Evolutionary conservation across 2,888 invertebrate species (phyloP).

Genomic region (Copidosoma aretas): DNA sequence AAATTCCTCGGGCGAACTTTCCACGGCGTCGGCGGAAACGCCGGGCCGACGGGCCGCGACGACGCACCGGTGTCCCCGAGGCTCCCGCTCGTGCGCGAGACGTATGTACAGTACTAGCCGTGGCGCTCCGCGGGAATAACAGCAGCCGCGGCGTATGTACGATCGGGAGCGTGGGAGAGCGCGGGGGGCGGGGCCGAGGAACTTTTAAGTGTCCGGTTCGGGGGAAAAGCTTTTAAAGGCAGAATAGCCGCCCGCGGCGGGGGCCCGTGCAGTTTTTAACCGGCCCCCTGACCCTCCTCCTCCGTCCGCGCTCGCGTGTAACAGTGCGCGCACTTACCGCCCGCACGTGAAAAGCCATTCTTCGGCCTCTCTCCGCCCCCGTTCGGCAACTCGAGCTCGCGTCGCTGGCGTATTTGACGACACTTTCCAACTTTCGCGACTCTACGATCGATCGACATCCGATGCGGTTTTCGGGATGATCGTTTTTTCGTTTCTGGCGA

Average conservation of each 20-base stretch:
- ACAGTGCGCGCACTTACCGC: slow-evolving; percentile 13
- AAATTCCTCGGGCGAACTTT: slow-evolving; percentile 6
- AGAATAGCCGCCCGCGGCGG: slow-evolving; percentile 49
- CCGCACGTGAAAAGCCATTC: slow-evolving; percentile 38
- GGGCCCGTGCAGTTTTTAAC: slow-evolving; percentile 56
- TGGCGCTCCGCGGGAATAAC: neutral
- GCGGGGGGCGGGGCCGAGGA: neutral
- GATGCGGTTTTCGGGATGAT: too few species aligned
- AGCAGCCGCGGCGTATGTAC: neutral
- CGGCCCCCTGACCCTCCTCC: slow-evolving; percentile 22
- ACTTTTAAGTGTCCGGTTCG: slow-evolving; percentile 52
- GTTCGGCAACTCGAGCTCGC: slow-evolving; percentile 47
- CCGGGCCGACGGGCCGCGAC: too few species aligned
- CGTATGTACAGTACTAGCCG: neutral
- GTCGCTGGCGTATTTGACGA: neutral
- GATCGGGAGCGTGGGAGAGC: too few species aligned
- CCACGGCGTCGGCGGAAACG: too few species aligned
- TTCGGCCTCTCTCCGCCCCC: slow-evolving; percentile 40
- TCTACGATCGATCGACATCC: too few species aligned
- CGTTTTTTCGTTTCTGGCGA: too few species aligned
- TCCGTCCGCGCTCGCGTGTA: slow-evolving; percentile 18
- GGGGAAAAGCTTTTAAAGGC: slow-evolving; percentile 53
- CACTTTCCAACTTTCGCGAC: too few species aligned
- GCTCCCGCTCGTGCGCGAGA: too few species aligned
- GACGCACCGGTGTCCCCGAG: too few species aligned